Conservation (phyloP, 2,797 vertebrate species). For the Momotus momota region DNA sequence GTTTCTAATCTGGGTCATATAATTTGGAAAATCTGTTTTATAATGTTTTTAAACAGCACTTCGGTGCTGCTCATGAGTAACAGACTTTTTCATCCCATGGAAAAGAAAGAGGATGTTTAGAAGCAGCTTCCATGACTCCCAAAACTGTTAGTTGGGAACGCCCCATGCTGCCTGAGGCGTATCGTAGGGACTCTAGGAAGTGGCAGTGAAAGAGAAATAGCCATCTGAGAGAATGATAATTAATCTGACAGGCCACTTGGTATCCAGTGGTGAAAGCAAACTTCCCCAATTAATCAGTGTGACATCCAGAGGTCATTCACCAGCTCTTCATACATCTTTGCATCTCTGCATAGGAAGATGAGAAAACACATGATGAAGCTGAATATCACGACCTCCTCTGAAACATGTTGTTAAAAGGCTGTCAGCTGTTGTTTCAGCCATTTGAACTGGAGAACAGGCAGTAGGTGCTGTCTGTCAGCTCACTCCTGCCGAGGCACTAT, state of each 20-base stretch:
- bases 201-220: not conserved
- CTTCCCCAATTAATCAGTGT: conserved; percentile 32
- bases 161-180: not conserved
- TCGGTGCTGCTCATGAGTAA: not conserved
- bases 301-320: conserved; percentile 26
- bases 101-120: not conserved
- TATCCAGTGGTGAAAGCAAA: conserved; percentile 19
- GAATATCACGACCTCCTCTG: not conserved
- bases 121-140: not conserved
- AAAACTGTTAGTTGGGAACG: not conserved
- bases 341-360: not conserved
- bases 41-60: not conserved
- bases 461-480: not conserved
- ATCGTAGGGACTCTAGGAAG: not conserved
- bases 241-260: conserved; percentile 19
- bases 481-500: not conserved
- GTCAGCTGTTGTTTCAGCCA: not conserved
- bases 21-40: not conserved
- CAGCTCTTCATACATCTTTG: not conserved
- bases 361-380: not conserved
- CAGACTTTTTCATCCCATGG: not conserved
- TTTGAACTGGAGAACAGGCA: not conserved
- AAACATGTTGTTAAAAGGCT: not conserved
- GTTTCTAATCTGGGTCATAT: not conserved
- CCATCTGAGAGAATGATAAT: conserved; percentile 4